Evolutionary conservation across 2,888 invertebrate species (phyloP), one percentile per base, ranked within the genome.

Genomic region (Hemaris fuciformis): DNA sequence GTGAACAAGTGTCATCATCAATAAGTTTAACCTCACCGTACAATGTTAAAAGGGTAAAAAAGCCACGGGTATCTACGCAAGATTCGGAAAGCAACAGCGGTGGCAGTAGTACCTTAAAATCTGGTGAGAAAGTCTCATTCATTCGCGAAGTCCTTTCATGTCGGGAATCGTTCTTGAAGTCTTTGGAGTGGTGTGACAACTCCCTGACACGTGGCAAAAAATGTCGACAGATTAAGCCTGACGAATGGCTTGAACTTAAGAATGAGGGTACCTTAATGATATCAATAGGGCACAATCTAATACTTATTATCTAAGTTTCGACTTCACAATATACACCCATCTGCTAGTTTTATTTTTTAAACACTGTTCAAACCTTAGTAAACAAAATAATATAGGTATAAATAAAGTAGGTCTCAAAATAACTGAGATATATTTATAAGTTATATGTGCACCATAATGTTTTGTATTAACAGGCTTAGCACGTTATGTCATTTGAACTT

Each of bases 121-220:
- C 81, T 77, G 92, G 92, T 91, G 92, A 92, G 90, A 89, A 86
- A 81, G 74, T 76, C 71, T 82, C 87, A 65, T 92, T 93, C 82
- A 87, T 93, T 73, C 85, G 85, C 57, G 93, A 93, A 64, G 81
- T 93, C 42, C 69, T 91, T 66, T 81, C 83, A 64, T 91, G 88
- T 76, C 85, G 88, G 60, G 93, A 93, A 71, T 71, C 87, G 23
- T 93, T 93, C 68, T 73, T 93, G 66, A 89, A 84, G 63, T 90
- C 93, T 42, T 73, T 93, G 76, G 93, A 93, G 72, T 91, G 89
- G 88, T 92, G 88, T 71, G 93, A 93, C 71, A 92, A 91, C 68
- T 89, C 93, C 10, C 79, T 93, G 64, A 89, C 89, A 18, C 84
- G 91, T 69, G 82, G 84, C 63, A 92, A 88, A 81, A 88, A 83